These are phyloP conservation scores for Pammene aurita DNA, from an alignment of 2,888 invertebrate species.

Conservation along the genomic window DNA sequence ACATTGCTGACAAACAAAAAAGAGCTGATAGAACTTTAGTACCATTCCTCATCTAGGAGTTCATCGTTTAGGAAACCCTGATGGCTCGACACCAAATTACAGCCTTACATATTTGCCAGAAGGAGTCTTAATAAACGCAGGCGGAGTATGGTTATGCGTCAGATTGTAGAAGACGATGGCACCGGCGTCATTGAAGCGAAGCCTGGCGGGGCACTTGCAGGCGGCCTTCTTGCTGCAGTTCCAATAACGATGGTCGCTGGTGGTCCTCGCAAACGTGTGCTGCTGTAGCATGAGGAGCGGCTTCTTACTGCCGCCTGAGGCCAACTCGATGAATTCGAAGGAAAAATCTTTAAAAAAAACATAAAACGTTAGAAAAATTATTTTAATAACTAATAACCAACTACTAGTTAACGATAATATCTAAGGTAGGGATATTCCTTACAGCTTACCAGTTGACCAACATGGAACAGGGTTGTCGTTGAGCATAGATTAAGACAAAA, in stretches of 20 bases:
- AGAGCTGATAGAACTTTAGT: too few relatives aligned
- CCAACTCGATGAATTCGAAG: conserved; percentile 49
- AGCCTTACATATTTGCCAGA: conserved; percentile 48
- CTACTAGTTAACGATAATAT: too few relatives aligned
- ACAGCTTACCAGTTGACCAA: too few relatives aligned
- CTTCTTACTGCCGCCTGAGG: conserved; percentile 50
- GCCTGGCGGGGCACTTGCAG: conserved; percentile 57
- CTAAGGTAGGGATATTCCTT: too few relatives aligned
- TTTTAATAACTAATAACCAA: neutral
- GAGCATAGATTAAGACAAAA: too few relatives aligned
- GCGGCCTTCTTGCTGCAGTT: conserved; percentile 61
- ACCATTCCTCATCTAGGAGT: too few relatives aligned
- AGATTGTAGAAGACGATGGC: conserved; percentile 51
- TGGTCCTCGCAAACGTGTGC: conserved; percentile 60
- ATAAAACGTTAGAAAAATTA: neutral
- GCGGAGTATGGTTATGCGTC: conserved; percentile 59
- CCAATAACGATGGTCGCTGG: conserved; percentile 61
- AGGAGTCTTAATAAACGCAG: conserved; percentile 45
- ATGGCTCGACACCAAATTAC: conserved; percentile 12
- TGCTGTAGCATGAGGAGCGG: conserved; percentile 49
- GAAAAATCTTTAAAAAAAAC: conserved; percentile 45
- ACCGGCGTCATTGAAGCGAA: conserved; percentile 57
- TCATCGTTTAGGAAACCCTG: too few relatives aligned
- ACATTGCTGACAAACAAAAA: too few relatives aligned
- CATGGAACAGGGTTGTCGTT: too few relatives aligned